Percentiles rank a stretch among this genome's conserved stretches.
phyloP scores from a whole-genome alignment of 2,113 vertebrate species.

The Dermatemys mawii region DNA sequence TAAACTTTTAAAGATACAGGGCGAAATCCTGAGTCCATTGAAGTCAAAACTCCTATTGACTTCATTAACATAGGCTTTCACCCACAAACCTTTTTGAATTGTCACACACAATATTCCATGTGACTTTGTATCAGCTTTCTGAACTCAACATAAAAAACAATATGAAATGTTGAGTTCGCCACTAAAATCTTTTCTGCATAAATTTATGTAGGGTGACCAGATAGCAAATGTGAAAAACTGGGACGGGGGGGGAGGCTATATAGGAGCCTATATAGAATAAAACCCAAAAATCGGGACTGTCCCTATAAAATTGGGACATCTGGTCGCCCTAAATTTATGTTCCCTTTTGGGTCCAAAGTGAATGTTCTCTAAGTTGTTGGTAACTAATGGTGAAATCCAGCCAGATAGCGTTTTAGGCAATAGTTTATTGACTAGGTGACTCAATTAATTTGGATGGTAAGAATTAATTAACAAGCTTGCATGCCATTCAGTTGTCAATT shows the following conservation, averaged over 20 bases:
- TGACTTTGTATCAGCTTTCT: neutral
- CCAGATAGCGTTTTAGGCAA: neutral
- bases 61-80: neutral
- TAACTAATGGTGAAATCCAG: neutral
- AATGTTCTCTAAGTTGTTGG: neutral
- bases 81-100: neutral
- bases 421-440: neutral
- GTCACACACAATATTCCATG: neutral
- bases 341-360: neutral
- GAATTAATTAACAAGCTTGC: accelerated
- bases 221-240: too few species aligned
- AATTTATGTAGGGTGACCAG: too few species aligned
- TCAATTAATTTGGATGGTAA: neutral
- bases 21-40: too few species aligned
- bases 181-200: neutral
- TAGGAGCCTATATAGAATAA: too few species aligned
- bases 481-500: neutral
- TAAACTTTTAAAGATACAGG: too few species aligned
- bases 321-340: neutral
- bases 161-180: neutral
- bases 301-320: too few species aligned
- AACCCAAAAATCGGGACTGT: too few species aligned
- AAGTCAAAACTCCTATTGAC: too few species aligned
- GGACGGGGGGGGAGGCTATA: too few species aligned
- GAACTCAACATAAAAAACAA: neutral